Percentiles rank a stretch among this genome's conserved stretches.
Evolutionary conservation across 2,888 invertebrate genomes (phyloP).

Genomic region (Craniophora ligustri): DNA sequence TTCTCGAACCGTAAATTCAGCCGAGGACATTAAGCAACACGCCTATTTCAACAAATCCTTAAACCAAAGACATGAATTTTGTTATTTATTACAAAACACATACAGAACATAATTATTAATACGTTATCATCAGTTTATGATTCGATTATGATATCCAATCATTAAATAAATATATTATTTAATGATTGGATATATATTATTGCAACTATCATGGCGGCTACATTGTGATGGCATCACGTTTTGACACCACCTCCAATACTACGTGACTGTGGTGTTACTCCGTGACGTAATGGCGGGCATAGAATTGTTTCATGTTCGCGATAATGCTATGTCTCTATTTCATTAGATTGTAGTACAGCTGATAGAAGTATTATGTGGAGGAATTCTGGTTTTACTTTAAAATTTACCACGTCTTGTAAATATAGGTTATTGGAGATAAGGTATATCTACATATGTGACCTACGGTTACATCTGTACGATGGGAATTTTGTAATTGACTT

Average conservation of each 20-base stretch:
- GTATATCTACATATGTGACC: no score
- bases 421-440: no score
- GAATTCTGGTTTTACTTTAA: constrained; percentile 12
- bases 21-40: no score
- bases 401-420: no score
- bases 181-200: constrained; percentile 29
- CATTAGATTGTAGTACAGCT: neutral
- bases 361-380: constrained; percentile 2
- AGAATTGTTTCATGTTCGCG: constrained; percentile 25
- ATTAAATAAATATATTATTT: constrained; percentile 19
- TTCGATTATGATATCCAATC: constrained; percentile 11
- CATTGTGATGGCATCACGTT: constrained; percentile 30
- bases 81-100: no score
- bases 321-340: constrained; percentile 7
- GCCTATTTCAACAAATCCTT: no score
- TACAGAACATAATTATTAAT: neutral
- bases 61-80: no score
- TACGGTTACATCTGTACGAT: no score
- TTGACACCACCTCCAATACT: constrained; percentile 19
- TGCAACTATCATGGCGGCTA: constrained; percentile 5
- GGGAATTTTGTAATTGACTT: no score
- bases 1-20: no score
- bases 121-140: neutral
- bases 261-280: constrained; percentile 28
- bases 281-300: constrained; percentile 32